A percentile compares a stretch with the other conserved stretches of the same genome.
Conservation (phyloP, 30 jellyfish, hydroid and myxozoan species). For the Phacellophora camtschatica region DNA sequence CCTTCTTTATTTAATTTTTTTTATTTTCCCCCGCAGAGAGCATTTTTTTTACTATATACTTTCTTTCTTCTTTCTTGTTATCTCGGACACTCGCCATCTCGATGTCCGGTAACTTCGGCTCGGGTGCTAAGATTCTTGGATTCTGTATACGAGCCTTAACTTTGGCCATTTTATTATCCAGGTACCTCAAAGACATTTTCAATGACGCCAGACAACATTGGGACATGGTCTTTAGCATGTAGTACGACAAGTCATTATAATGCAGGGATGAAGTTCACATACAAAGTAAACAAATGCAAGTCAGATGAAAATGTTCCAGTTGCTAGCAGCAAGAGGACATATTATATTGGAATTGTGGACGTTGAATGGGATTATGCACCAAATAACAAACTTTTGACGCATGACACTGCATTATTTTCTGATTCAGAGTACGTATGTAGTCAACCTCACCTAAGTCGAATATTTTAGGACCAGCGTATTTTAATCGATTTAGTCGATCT, state of each 20-base stretch:
- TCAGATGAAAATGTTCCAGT: background rate
- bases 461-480: no score
- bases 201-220: slow-evolving; percentile 58
- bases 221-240: slow-evolving; percentile 58
- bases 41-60: no score
- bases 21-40: no score
- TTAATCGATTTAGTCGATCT: no score
- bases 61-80: no score
- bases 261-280: slow-evolving; percentile 60
- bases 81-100: no score
- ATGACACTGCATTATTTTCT: background rate
- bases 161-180: background rate
- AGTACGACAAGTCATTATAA: slow-evolving; percentile 37
- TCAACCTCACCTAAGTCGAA: no score
- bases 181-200: slow-evolving; percentile 58
- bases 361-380: slow-evolving; percentile 75
- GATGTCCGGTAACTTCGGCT: no score
- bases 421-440: slow-evolving; percentile 51
- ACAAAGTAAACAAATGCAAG: slow-evolving; percentile 31
- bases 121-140: no score
- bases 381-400: slow-evolving; percentile 25
- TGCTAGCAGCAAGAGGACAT: background rate
- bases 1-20: no score
- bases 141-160: no score
- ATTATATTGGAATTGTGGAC: slow-evolving; percentile 61